Evolutionary conservation across 1,140 invertebrate species (phyloP).

Genomic region (Drosophila bipectinata): DNA sequence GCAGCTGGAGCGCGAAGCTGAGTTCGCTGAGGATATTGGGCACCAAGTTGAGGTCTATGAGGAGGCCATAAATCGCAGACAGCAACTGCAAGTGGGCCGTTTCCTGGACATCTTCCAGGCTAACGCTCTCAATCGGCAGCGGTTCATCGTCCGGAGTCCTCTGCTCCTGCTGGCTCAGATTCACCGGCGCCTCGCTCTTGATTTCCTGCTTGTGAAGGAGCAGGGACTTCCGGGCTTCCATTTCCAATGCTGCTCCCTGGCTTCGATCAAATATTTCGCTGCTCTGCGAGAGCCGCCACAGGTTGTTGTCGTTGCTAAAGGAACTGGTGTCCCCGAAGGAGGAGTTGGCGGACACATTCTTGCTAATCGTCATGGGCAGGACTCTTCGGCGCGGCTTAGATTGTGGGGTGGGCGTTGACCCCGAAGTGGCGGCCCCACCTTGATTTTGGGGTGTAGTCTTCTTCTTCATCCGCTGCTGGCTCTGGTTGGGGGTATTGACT

Average conservation of each 20-base stretch:
- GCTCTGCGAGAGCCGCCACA: conserved; percentile 64
- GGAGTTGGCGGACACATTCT: conserved; percentile 43
- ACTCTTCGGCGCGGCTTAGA: conserved; percentile 73
- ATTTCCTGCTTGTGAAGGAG: conserved; percentile 64
- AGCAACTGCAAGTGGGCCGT: conserved; percentile 38
- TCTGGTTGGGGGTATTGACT: conserved; percentile 47
- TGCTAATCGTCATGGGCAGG: conserved; percentile 73
- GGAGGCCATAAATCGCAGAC: conserved; percentile 61
- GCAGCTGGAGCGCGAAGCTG: conserved; percentile 66
- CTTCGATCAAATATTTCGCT: conserved; percentile 67
- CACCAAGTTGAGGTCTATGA: conserved; percentile 73
- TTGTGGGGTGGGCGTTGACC: conserved; percentile 11
- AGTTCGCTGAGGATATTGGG: conserved; percentile 78
- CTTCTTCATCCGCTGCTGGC: conserved; percentile 58
- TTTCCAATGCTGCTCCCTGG: conserved; percentile 56
- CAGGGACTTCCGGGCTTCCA: conserved; percentile 68
- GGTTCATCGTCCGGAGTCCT: conserved; percentile 12
- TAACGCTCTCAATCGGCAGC: conserved; percentile 2
- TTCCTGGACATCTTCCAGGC: conserved; percentile 37
- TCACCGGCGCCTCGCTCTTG: conserved; percentile 48
- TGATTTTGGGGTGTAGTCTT: conserved; percentile 55
- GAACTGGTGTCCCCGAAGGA: conserved; percentile 73
- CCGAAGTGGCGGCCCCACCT: not conserved
- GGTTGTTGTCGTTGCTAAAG: conserved; percentile 80
- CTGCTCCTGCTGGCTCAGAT: conserved; percentile 24